Conservation (phyloP, 2,797 vertebrate genomes). For the Phrynocephalus guinanensis region DNA sequence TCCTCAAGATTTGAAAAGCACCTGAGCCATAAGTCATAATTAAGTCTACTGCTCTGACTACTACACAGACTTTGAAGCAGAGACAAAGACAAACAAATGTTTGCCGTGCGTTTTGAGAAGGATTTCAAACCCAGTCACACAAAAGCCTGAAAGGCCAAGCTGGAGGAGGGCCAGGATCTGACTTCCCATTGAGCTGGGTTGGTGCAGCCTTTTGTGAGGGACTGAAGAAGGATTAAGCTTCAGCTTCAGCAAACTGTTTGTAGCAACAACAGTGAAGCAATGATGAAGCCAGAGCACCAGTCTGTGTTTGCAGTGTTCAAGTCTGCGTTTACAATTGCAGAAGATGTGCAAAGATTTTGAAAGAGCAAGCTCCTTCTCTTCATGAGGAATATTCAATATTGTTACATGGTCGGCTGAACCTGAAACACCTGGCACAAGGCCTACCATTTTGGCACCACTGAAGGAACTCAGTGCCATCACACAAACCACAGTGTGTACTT, state of each 20-base stretch:
- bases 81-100: conserved; percentile 17
- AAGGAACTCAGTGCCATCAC: neutral
- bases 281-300: conserved; percentile 42
- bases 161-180: conserved; percentile 58
- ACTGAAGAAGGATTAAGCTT: conserved; percentile 66
- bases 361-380: conserved; percentile 56
- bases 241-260: conserved; percentile 67
- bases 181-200: conserved; percentile 28
- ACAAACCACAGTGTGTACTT: neutral
- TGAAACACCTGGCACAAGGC: conserved; percentile 52
- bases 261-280: conserved; percentile 58
- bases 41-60: neutral
- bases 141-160: conserved; percentile 12
- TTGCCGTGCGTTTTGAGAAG: neutral
- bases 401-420: conserved; percentile 12
- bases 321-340: conserved; percentile 60
- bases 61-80: neutral
- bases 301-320: conserved; percentile 62
- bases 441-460: neutral
- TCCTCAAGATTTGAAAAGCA: neutral
- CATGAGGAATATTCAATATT: conserved; percentile 47
- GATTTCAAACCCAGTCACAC: conserved; percentile 28
- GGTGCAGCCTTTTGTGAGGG: conserved; percentile 60
- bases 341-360: conserved; percentile 58
- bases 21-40: neutral